Evolutionary conservation across 2,113 vertebrate species (phyloP).

Genomic region (Megaleporinus macrocephalus): DNA sequence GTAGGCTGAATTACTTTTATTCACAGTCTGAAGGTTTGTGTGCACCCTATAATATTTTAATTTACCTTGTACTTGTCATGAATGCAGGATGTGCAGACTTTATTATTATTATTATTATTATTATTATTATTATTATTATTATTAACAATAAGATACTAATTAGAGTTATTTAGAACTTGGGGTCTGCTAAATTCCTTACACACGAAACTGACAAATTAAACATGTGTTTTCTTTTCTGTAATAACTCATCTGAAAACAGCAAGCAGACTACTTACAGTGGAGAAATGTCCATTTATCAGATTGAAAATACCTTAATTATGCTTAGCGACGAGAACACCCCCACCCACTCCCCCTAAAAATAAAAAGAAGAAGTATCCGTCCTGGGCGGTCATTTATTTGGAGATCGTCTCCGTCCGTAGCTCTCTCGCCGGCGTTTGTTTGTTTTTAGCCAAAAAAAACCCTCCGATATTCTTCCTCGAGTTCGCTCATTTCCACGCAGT

Average conservation of each 20-base stretch:
- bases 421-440: background rate
- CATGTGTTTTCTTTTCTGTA: background rate
- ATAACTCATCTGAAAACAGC: constrained; percentile 3
- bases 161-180: no score
- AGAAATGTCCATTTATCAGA: constrained; percentile 53
- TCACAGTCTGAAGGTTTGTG: background rate
- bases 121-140: background rate
- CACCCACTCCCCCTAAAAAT: no score
- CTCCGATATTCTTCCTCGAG: constrained; percentile 2
- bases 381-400: background rate
- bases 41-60: background rate
- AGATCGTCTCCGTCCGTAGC: constrained; percentile 8
- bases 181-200: no score
- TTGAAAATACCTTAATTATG: constrained; percentile 35
- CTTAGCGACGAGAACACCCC: background rate
- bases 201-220: no score
- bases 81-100: background rate
- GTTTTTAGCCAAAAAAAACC: background rate
- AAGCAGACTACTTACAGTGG: constrained; percentile 39
- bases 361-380: constrained; percentile 8
- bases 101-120: background rate
- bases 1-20: background rate
- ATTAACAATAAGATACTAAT: no score
- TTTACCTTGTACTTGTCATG: background rate
- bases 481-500: constrained; percentile 31